Evolutionary conservation across 2,888 invertebrate species (phyloP).

Genomic region (Torymus tubicola): DNA sequence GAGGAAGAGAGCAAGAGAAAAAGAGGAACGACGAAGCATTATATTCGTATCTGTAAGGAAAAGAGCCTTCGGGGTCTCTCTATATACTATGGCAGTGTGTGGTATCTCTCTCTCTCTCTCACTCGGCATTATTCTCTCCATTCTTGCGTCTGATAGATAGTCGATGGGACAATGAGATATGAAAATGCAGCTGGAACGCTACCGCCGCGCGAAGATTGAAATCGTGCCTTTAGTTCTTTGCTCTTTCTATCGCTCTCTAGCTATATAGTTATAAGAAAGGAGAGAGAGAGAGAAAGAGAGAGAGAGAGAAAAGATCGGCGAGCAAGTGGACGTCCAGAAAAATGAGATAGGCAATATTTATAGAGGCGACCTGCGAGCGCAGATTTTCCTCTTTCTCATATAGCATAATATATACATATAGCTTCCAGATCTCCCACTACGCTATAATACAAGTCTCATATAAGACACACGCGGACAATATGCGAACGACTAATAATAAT

Average conservation of each 20-base stretch:
- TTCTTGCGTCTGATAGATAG: constrained; percentile 55
- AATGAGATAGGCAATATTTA: constrained; percentile 37
- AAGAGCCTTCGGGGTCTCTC: constrained; percentile 52
- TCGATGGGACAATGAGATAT: constrained; percentile 58
- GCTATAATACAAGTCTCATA: too few species aligned
- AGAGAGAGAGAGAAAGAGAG: constrained; percentile 4
- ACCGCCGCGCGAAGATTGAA: constrained; percentile 51
- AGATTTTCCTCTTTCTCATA: constrained; percentile 36
- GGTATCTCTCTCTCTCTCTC: constrained; percentile 33
- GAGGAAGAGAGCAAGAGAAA: neutral
- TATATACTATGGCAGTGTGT: neutral
- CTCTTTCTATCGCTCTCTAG: neutral
- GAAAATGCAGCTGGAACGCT: constrained; percentile 51
- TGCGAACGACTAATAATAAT: constrained; percentile 20
- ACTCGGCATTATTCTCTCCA: constrained; percentile 54
- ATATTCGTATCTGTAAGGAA: constrained; percentile 48
- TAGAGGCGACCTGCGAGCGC: constrained; percentile 26
- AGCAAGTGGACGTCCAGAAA: neutral
- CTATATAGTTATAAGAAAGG: neutral
- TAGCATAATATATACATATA: neutral
- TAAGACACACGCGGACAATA: neutral
- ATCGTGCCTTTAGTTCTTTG: constrained; percentile 36
- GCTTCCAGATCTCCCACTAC: neutral
- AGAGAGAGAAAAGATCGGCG: neutral
- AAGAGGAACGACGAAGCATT: constrained; percentile 31